A percentile compares a stretch with the other conserved stretches of the same genome.
Conservation (phyloP, 2,797 vertebrate genomes). For the Bucorvus abyssinicus region DNA sequence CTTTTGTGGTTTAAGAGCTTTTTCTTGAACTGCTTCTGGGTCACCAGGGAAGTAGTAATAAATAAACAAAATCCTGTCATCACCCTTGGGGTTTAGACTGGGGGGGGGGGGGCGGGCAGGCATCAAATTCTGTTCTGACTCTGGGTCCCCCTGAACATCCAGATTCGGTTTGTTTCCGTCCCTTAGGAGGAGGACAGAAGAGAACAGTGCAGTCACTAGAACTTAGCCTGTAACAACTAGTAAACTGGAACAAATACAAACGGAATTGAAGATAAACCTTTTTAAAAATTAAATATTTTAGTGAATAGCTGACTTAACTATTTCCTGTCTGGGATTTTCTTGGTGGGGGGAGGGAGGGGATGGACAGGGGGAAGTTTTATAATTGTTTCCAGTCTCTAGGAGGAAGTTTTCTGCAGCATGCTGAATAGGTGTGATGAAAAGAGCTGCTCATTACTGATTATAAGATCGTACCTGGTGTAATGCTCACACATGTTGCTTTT, state of each 20-base stretch:
- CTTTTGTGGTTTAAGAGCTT: not conserved
- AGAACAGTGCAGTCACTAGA: not conserved
- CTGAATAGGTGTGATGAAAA: not conserved
- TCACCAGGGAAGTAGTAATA: not conserved
- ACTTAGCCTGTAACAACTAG: not conserved
- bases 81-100: not conserved
- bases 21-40: not conserved
- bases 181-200: not conserved
- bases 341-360: too few relatives aligned
- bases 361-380: not conserved
- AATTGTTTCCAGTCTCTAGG: conserved; percentile 17
- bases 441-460: not conserved
- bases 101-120: too few relatives aligned
- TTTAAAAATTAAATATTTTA: not conserved
- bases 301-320: not conserved
- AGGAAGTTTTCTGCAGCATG: not conserved
- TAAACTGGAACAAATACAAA: conserved; percentile 4
- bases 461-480: not conserved
- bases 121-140: not conserved
- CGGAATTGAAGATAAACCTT: not conserved
- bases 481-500: too few relatives aligned
- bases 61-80: not conserved
- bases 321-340: conserved; percentile 1
- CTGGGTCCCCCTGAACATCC: not conserved
- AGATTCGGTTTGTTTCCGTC: not conserved